Conservation (phyloP, 2,797 vertebrate species). For the Etheostoma perlongum region DNA sequence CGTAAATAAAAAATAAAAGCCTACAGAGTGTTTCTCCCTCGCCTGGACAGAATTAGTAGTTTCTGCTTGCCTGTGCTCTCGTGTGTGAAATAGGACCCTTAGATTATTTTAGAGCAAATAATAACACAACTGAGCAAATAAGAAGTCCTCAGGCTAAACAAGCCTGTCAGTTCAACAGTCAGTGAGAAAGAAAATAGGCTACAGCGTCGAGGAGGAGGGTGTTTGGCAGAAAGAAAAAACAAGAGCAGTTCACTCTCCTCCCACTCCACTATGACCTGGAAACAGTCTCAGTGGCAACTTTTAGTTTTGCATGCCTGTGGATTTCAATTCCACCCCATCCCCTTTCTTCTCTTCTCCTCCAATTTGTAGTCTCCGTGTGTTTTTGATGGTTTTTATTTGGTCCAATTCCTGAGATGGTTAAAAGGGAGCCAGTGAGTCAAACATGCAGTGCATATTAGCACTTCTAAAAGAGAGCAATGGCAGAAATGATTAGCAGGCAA, state of each 20-base stretch:
- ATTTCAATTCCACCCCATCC: neutral
- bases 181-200: slow-evolving; percentile 13
- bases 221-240: slow-evolving; percentile 55
- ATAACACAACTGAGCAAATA: neutral
- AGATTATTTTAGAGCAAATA: slow-evolving; percentile 1
- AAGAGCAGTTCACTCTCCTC: slow-evolving; percentile 69
- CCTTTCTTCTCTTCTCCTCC: neutral
- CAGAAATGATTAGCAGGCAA: neutral
- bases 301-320: slow-evolving; percentile 54
- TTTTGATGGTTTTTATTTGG: neutral
- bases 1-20: slow-evolving; percentile 47
- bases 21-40: slow-evolving; percentile 8
- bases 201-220: slow-evolving; percentile 27
- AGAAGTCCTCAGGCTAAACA: slow-evolving; percentile 28
- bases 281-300: slow-evolving; percentile 74
- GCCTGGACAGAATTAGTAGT: slow-evolving; percentile 14
- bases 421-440: slow-evolving; percentile 48
- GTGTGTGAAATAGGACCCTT: neutral
- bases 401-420: slow-evolving; percentile 30
- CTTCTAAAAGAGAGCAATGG: neutral
- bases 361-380: neutral
- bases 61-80: neutral
- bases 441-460: neutral
- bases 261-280: slow-evolving; percentile 84
- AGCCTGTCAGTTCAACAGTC: too few relatives aligned